Evolutionary conservation across 2,113 vertebrate species (phyloP).

Genomic region (Marcusenius ussheri): DNA sequence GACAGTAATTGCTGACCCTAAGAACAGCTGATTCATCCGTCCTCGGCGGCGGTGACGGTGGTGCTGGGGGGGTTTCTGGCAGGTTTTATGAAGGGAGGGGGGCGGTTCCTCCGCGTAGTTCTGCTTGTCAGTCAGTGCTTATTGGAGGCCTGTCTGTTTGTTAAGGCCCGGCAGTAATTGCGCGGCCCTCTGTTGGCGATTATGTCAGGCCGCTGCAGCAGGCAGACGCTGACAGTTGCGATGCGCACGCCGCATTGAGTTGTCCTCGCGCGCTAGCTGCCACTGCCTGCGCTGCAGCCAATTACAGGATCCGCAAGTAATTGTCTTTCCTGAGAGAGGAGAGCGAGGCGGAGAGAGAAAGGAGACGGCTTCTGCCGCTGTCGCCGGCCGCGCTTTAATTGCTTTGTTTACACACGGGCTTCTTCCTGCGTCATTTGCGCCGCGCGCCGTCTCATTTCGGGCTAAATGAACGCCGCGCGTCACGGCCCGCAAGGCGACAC

Average conservation of each 20-base stretch:
- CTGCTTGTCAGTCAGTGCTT: slow-evolving; percentile 64
- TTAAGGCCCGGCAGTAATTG: slow-evolving; percentile 77
- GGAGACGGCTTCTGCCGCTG: slow-evolving; percentile 41
- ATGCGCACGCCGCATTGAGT: slow-evolving; percentile 86
- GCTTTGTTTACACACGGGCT: slow-evolving; percentile 64
- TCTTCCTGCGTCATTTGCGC: slow-evolving; percentile 68
- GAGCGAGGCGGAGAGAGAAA: slow-evolving; percentile 34
- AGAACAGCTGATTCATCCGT: slow-evolving; percentile 5
- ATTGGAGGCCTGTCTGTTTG: slow-evolving; percentile 78
- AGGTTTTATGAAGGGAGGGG: not conserved
- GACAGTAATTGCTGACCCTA: slow-evolving; percentile 14
- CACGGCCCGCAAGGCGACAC: slow-evolving; percentile 56
- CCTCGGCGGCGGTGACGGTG: not conserved
- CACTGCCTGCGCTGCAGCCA: slow-evolving; percentile 61
- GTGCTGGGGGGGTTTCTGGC: not conserved
- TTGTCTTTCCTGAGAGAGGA: slow-evolving; percentile 43
- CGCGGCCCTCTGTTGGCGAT: slow-evolving; percentile 81
- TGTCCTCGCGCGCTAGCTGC: slow-evolving; percentile 74
- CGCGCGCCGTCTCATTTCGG: slow-evolving; percentile 66
- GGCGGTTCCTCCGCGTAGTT: slow-evolving; percentile 60
- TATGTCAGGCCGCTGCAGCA: slow-evolving; percentile 87
- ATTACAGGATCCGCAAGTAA: slow-evolving; percentile 71
- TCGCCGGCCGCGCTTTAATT: slow-evolving; percentile 64
- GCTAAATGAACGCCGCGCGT: slow-evolving; percentile 34
- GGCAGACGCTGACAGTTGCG: slow-evolving; percentile 81